These are phyloP conservation scores for Mastigias papua DNA, from an alignment of 30 jellyfish, hydroid and myxozoan species.

Conservation along the genomic window DNA sequence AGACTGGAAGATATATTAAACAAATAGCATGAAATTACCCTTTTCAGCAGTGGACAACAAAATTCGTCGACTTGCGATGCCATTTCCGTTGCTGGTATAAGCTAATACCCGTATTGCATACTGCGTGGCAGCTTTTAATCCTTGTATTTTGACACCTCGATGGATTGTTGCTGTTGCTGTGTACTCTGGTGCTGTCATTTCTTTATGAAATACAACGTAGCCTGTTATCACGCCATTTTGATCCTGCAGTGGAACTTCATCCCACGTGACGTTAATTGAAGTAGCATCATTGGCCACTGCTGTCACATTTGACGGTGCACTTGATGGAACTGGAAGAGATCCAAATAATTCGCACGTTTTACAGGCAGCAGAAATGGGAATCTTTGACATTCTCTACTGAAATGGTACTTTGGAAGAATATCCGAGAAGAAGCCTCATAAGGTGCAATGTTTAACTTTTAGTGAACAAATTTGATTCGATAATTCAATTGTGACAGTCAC, in stretches of 20 bases:
- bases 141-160: conserved; percentile 15
- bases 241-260: conserved; percentile 34
- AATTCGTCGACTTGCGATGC: conserved; percentile 67
- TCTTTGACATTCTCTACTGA: not conserved
- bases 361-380: not conserved
- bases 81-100: conserved; percentile 73
- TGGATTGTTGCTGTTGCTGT: conserved; percentile 38
- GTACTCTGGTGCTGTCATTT: conserved; percentile 25
- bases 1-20: too few species aligned
- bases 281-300: conserved; percentile 46
- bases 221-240: conserved; percentile 76
- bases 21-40: too few species aligned
- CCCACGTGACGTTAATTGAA: conserved; percentile 70
- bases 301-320: conserved; percentile 80
- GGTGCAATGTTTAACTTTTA: too few species aligned
- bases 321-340: conserved; percentile 81
- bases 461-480: too few species aligned
- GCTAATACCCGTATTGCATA: conserved; percentile 79
- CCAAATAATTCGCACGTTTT: too few species aligned
- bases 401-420: too few species aligned
- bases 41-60: conserved; percentile 41
- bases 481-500: not conserved
- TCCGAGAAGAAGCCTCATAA: too few species aligned
- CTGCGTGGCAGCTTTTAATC: conserved; percentile 48
- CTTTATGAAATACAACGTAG: conserved; percentile 72